These are phyloP conservation scores for Rotaria macrura DNA, from an alignment of 2,888 invertebrate genomes.

Conservation along the genomic window DNA sequence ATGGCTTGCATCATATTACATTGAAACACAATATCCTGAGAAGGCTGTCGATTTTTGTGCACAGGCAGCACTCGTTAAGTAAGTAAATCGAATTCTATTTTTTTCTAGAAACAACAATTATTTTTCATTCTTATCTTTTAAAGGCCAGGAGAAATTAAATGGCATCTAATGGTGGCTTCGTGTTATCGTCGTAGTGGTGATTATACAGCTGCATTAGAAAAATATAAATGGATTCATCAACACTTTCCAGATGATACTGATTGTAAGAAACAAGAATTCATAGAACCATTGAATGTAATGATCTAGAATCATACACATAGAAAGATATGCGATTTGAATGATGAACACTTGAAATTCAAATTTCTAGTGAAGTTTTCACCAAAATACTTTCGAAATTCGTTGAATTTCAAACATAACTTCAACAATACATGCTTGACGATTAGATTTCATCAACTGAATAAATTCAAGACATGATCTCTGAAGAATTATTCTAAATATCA, in stretches of 20 bases:
- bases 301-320: too few species aligned
- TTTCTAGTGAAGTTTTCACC: too few species aligned
- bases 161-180: slow-evolving; percentile 73
- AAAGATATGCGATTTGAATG: too few species aligned
- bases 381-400: too few species aligned
- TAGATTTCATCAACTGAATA: too few species aligned
- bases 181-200: slow-evolving; percentile 71
- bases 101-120: not conserved
- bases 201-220: slow-evolving; percentile 66
- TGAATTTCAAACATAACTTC: too few species aligned
- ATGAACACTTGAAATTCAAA: too few species aligned
- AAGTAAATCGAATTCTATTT: not conserved
- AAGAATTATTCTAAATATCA: too few species aligned
- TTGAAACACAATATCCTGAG: slow-evolving; percentile 75
- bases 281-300: too few species aligned
- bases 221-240: slow-evolving; percentile 72
- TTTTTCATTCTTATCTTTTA: too few species aligned
- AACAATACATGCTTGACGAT: too few species aligned
- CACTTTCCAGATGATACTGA: slow-evolving; percentile 87
- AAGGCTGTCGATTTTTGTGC: slow-evolving; percentile 71
- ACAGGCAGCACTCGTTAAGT: slow-evolving; percentile 36
- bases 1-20: slow-evolving; percentile 77
- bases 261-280: slow-evolving; percentile 56
- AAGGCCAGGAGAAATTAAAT: slow-evolving; percentile 68
- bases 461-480: too few species aligned